Base-by-base conservation (phyloP, 2,888 invertebrate genomes). In the Drosophila paranaensis region DNA sequence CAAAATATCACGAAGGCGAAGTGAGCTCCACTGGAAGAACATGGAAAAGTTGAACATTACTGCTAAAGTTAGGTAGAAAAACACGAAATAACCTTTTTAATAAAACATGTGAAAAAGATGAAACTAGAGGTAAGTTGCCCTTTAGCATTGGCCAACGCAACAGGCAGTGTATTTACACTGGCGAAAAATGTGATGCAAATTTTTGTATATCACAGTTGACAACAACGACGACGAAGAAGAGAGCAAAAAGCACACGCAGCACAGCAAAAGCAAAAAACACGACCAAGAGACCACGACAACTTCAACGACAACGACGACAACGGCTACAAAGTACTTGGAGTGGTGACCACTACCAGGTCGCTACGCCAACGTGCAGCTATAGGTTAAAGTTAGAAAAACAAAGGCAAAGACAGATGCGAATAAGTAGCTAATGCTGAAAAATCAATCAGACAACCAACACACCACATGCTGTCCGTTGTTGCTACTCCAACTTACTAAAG, bases 101-200 rank as follows among this genome's bases (percentile, higher is more conserved):
- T 66, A 82, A 80, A 86, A 74, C 71, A 84, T 83, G 77, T 75
- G 76, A 79, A 90, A 82, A 90, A 86, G 71, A 90, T 90, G 90
- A 87, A 79, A 88, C 82, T 78, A 78, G 81, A 81, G 88, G 89
- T 90, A 75, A 76, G 86, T 72, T 51, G 10, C 58, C 9, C 3
- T n/a, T 40, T 46, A 16, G 14, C 56, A 46, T 37, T 27, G 20
- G 8, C 30, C n/a, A 53, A 27, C 20, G 35, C 16, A 50, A 30
- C 37, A 35, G 50, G 60, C 11, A 42, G 13, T 2, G 11, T 10
- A 25, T 14, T 43, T 33, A 33, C 55, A 50, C 10, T 60, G 11
- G 46, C 13, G 60, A 69, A 60, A 71, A 71, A 60, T 70, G 68
- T 62, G 65, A 68, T 71, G 70, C 65, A 71, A 74, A 73, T 60